Conservation (phyloP, 2,113 vertebrate genomes). For the Neopipo cinnamomea region DNA sequence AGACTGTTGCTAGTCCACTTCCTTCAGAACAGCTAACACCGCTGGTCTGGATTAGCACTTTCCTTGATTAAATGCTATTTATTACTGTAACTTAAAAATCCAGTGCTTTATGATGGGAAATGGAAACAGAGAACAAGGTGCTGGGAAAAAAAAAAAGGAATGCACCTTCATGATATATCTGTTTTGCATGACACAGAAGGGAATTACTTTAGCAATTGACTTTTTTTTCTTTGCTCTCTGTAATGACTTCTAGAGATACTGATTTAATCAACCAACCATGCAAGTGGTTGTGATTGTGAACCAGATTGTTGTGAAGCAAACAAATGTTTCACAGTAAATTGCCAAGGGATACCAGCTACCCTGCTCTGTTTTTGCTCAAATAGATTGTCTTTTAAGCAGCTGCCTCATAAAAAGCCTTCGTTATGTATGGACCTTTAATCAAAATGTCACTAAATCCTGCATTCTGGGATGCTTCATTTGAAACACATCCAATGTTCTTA, state of each 20-base stretch:
- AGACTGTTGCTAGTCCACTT: background rate
- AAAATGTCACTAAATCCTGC: conserved; percentile 42
- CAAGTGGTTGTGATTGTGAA: conserved; percentile 36
- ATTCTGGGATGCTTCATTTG: conserved; percentile 52
- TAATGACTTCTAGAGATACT: conserved; percentile 29
- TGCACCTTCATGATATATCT: background rate
- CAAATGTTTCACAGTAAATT: conserved; percentile 61
- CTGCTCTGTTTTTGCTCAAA: conserved; percentile 45
- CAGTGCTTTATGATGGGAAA: background rate
- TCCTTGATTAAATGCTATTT: background rate
- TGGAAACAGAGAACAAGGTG: background rate
- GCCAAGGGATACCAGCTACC: conserved; percentile 32
- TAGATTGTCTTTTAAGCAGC: conserved; percentile 58
- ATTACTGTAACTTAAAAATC: background rate
- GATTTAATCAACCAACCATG: conserved; percentile 54
- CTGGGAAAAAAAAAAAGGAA: background rate
- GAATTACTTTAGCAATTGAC: background rate
- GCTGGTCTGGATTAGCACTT: background rate
- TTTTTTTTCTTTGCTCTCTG: conserved; percentile 8
- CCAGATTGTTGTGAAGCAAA: conserved; percentile 47
- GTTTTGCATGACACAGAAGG: background rate
- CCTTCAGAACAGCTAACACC: background rate
- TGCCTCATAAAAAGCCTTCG: conserved; percentile 35
- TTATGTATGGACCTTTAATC: conserved; percentile 51
- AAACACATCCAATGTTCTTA: conserved; percentile 28